A percentile compares a stretch with the other conserved stretches of the same genome.
Evolutionary conservation across 2,888 invertebrate species (phyloP).

Genomic region (Sclerodermus sp.): DNA sequence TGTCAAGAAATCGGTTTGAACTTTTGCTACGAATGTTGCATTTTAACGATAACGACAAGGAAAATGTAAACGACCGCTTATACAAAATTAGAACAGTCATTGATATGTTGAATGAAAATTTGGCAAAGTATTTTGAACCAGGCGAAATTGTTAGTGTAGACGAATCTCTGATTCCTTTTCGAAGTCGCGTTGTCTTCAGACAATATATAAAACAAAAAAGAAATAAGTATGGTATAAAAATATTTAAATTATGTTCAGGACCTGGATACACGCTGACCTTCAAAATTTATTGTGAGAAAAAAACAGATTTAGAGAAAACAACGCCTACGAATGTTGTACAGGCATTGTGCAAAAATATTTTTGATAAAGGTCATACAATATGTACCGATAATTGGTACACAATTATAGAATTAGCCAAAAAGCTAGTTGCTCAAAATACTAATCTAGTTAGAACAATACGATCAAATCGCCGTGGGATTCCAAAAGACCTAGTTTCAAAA

Average conservation of each 20-base stretch:
- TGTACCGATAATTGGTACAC: conserved; percentile 41
- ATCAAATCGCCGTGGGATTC: conserved; percentile 14
- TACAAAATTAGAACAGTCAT: conserved; percentile 29
- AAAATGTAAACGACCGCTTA: conserved; percentile 32
- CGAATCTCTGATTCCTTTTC: conserved; percentile 39
- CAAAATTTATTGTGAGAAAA: conserved; percentile 38
- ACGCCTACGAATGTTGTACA: conserved; percentile 35
- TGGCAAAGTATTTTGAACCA: conserved; percentile 26
- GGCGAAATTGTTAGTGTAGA: conserved; percentile 35
- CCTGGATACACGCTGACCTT: conserved; percentile 39
- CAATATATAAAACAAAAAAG: conserved; percentile 35
- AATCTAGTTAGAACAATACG: conserved; percentile 14
- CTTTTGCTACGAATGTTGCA: conserved; percentile 38
- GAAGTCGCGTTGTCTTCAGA: conserved; percentile 30
- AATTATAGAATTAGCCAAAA: conserved; percentile 23
- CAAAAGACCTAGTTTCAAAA: conserved; percentile 13
- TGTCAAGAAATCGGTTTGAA: conserved; percentile 38
- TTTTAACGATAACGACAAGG: conserved; percentile 37
- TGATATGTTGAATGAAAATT: conserved; percentile 34
- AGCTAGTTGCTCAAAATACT: conserved; percentile 14
- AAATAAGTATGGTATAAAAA: conserved; percentile 38
- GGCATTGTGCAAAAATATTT: conserved; percentile 31
- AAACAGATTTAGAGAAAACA: conserved; percentile 29
- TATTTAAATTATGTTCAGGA: conserved; percentile 30
- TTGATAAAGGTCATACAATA: too few species aligned